phyloP scores from a whole-genome alignment of 2,113 vertebrate genomes.

The Aspidoscelis tigris region DNA sequence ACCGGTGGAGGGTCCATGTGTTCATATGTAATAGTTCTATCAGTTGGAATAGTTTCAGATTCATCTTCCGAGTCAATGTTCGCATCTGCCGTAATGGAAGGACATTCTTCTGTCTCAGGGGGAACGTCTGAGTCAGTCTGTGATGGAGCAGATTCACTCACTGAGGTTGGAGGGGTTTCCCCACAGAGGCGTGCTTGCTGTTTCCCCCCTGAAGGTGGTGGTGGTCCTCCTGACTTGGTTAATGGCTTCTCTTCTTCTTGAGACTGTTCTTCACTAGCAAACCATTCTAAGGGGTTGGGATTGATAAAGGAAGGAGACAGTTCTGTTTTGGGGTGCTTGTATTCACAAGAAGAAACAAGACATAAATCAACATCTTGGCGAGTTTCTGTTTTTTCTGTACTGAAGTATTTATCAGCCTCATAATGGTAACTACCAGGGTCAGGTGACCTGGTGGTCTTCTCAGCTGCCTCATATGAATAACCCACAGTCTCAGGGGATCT shows the following conservation, averaged over 20 bases:
- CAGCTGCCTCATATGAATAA: slow-evolving; percentile 59
- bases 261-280: slow-evolving; percentile 85
- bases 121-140: slow-evolving; percentile 95
- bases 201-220: slow-evolving; percentile 89
- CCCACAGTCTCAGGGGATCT: slow-evolving; percentile 52
- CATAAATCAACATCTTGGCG: slow-evolving; percentile 93
- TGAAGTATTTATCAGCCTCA: slow-evolving; percentile 71
- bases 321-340: slow-evolving; percentile 95
- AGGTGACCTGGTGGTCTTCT: slow-evolving; percentile 51
- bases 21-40: slow-evolving; percentile 92
- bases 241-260: slow-evolving; percentile 85
- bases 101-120: slow-evolving; percentile 93
- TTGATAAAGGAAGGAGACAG: slow-evolving; percentile 97
- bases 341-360: slow-evolving; percentile 92
- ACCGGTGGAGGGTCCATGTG: slow-evolving; percentile 89
- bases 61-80: slow-evolving; percentile 98
- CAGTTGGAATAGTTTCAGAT: slow-evolving; percentile 94
- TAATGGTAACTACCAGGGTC: slow-evolving; percentile 68
- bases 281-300: slow-evolving; percentile 94
- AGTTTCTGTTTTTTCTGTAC: slow-evolving; percentile 77
- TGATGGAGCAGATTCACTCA: slow-evolving; percentile 92
- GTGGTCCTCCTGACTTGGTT: slow-evolving; percentile 81
- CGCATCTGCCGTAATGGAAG: slow-evolving; percentile 95
- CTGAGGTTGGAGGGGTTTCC: slow-evolving; percentile 92
- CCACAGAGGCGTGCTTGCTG: slow-evolving; percentile 88